A percentile compares a stretch with the other conserved stretches of the same genome.
These are phyloP conservation scores for Calycopis cecrops DNA, from an alignment of 1,140 invertebrate genomes.

Conservation along the genomic window DNA sequence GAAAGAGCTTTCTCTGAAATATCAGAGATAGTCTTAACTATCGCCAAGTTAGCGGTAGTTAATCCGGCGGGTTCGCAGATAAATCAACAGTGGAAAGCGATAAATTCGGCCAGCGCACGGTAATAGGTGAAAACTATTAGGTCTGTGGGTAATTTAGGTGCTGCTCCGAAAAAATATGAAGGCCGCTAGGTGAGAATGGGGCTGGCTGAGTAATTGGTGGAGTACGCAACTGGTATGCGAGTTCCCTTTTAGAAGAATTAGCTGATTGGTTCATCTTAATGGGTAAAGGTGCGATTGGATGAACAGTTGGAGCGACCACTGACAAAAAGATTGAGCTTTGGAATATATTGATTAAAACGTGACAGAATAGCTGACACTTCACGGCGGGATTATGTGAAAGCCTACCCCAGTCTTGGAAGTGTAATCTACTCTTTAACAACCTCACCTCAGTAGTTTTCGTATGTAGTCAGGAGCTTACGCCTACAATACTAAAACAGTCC, in stretches of 20 bases:
- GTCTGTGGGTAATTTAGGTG: conserved; percentile 61
- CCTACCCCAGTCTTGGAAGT: too few relatives aligned
- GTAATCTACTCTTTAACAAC: too few relatives aligned
- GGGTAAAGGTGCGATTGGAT: too few relatives aligned
- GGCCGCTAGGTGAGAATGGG: conserved; percentile 23
- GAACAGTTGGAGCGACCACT: too few relatives aligned
- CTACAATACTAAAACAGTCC: too few relatives aligned
- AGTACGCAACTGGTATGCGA: conserved; percentile 13
- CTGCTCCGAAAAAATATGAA: conserved; percentile 61
- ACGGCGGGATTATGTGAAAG: too few relatives aligned
- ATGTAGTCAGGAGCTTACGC: too few relatives aligned
- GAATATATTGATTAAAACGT: too few relatives aligned
- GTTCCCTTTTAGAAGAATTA: background rate
- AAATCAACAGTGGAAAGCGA: conserved; percentile 71
- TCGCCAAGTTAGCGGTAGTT: conserved; percentile 73
- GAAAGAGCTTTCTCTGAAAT: conserved; percentile 70
- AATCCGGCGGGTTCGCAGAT: conserved; percentile 63
- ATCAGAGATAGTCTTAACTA: conserved; percentile 74
- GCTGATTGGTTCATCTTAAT: background rate
- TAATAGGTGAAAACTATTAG: conserved; percentile 75
- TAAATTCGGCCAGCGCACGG: conserved; percentile 63
- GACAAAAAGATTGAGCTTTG: too few relatives aligned
- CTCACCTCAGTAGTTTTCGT: too few relatives aligned
- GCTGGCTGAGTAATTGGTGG: conserved; percentile 28
- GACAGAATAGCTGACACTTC: too few relatives aligned